Evolutionary conservation across 2,797 vertebrate genomes (phyloP), one percentile per base, ranked within the genome.

Genomic region (Momotus momota): DNA sequence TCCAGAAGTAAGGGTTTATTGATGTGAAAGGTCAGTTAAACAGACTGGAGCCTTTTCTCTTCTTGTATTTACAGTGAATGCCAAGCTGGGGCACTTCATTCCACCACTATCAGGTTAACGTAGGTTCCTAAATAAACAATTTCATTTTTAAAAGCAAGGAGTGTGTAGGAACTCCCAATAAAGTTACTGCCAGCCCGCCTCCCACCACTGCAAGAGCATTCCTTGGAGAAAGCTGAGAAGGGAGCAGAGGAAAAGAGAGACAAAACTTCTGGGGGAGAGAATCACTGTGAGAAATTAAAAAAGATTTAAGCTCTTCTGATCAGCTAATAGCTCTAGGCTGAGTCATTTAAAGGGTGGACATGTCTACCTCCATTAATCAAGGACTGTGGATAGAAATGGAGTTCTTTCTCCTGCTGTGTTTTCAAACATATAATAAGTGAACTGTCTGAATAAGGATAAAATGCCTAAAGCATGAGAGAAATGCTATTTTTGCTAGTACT

Each of bases 61-160:
- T 57, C 81, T 83, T 71, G 54, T 69, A 62, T 33, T 87, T 61
- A 62, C 6, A 65, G 49, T 2, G 70, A 92, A 72, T 92, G 86
- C 93, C 92, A 94, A 93, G 75, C 61, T 86, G 61, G 40, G 72
- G 65, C 66, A 86, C 81, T 93, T 93, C 61, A 94, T 97, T 96
- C 91, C 92, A 90, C 75, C 69, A 26, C 67, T 96, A 94, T 94
- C 88, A 12, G 86, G 60, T 89, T 89, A 90, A 77, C 90, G 60
- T 0, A 67, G 74, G 31, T 33, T 95, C 61, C 94, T 93, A 96
- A 95, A 89, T 96, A 96, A 96, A 96, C 72, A 89, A 83, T 46
- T 26, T 48, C 79, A 91, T 82, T 91, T 94, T 94, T 86, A 94
- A 91, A 87, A 91, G 75, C 7, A 12, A 92, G n/a, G 65, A 93